Conservation (phyloP, 2,888 invertebrate species). For the Chrysina gloriosa region DNA sequence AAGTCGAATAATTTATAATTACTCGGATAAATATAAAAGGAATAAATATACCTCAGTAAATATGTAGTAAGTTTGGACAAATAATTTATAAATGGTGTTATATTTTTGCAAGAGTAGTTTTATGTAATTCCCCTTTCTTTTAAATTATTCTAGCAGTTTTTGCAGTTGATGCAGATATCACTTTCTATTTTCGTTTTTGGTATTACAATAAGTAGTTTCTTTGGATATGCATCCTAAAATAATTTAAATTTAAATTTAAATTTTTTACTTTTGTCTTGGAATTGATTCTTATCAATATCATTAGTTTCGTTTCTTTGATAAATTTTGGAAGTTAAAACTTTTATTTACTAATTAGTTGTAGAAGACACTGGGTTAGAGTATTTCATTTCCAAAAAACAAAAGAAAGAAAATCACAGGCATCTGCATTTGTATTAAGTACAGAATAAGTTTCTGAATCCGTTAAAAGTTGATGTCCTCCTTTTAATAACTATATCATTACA, state of each 20-base stretch:
- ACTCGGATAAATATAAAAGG: conserved; percentile 42
- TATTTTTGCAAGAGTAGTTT: too few species aligned
- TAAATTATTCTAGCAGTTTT: too few species aligned
- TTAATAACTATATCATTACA: background rate
- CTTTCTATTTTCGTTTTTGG: too few species aligned
- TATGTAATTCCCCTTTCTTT: too few species aligned
- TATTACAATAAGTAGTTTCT: background rate
- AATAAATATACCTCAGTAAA: conserved; percentile 32
- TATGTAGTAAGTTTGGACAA: conserved; percentile 24
- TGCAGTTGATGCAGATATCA: too few species aligned
- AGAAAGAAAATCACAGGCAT: conserved; percentile 18
- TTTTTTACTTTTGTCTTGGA: background rate
- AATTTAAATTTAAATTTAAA: background rate
- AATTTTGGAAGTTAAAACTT: conserved; percentile 12
- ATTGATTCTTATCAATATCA: background rate
- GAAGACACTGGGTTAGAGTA: conserved; percentile 10
- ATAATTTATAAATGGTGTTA: too few species aligned
- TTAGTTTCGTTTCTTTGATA: background rate
- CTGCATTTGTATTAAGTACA: conserved; percentile 8
- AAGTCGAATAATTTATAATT: conserved; percentile 51
- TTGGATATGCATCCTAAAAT: conserved; percentile 6
- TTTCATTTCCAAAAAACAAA: background rate
- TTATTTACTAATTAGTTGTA: too few species aligned
- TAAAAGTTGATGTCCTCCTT: background rate
- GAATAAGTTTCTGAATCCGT: background rate